Conservation (phyloP, 2,797 vertebrate species). For the Onychomys arenicola region DNA sequence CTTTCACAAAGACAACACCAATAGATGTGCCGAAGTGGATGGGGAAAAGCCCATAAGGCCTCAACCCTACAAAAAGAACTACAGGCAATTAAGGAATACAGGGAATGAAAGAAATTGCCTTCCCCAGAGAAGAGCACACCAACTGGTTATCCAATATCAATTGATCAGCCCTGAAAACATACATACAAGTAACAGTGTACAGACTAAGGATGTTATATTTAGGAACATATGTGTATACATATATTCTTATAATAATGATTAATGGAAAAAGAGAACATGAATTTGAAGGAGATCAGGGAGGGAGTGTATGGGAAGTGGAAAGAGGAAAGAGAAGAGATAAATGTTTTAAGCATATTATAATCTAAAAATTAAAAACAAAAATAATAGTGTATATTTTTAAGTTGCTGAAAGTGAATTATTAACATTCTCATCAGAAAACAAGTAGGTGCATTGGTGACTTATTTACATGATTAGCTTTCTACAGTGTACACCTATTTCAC, state of each 20-base stretch:
- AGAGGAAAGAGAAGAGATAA: neutral
- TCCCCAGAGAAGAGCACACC: neutral
- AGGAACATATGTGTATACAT: neutral
- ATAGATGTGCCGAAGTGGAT: neutral
- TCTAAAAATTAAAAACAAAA: neutral
- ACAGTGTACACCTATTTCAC: neutral
- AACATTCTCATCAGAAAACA: neutral
- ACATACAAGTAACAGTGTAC: neutral
- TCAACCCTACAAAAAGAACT: neutral
- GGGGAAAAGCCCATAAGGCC: neutral
- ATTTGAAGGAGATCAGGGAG: neutral
- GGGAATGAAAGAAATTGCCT: neutral
- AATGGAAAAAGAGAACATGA: neutral
- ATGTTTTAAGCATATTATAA: neutral
- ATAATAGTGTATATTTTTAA: neutral
- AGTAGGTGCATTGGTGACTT: neutral
- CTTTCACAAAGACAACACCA: neutral
- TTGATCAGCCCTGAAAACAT: neutral
- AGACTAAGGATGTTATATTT: neutral
- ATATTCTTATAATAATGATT: neutral
- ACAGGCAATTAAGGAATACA: neutral
- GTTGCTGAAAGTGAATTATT: neutral
- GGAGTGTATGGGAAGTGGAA: neutral
- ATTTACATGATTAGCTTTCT: neutral
- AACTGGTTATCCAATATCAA: neutral